Conservation (phyloP, 2,888 invertebrate species). For the Amphipoea lucens region DNA sequence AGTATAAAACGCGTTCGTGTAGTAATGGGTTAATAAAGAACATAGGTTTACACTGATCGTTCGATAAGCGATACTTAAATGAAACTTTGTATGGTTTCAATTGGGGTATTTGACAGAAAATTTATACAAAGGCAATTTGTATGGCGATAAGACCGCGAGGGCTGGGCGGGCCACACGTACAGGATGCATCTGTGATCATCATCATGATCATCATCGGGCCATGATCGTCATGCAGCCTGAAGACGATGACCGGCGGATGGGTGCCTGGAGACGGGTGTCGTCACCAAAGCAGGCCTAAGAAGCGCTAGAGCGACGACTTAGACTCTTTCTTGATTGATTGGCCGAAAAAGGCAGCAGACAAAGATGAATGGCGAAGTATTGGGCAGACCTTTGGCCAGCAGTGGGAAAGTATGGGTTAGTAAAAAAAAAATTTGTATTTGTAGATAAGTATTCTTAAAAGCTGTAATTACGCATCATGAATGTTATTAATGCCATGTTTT, state of each 20-base stretch:
- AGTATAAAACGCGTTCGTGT: conserved; percentile 42
- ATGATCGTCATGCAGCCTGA: too few species aligned
- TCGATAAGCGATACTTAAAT: background rate
- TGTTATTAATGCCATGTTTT: background rate
- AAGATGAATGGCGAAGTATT: background rate
- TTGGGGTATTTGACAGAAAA: background rate
- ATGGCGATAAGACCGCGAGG: background rate
- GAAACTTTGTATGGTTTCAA: background rate
- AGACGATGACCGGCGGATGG: too few species aligned
- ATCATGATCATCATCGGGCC: too few species aligned
- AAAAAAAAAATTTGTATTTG: background rate
- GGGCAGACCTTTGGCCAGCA: background rate
- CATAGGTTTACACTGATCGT: background rate
- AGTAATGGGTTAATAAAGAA: conserved; percentile 7
- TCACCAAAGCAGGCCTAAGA: too few species aligned
- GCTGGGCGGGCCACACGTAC: background rate
- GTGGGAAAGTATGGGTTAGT: background rate
- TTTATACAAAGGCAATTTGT: background rate
- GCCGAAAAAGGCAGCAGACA: background rate
- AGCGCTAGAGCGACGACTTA: background rate
- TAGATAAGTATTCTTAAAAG: background rate
- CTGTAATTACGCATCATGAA: background rate
- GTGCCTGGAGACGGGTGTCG: background rate
- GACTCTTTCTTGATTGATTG: background rate
- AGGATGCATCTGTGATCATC: too few species aligned